A percentile compares a stretch with the other conserved stretches of the same genome.
Conservation (phyloP, 2,113 vertebrate genomes). For the Potamarius usumacintae region DNA sequence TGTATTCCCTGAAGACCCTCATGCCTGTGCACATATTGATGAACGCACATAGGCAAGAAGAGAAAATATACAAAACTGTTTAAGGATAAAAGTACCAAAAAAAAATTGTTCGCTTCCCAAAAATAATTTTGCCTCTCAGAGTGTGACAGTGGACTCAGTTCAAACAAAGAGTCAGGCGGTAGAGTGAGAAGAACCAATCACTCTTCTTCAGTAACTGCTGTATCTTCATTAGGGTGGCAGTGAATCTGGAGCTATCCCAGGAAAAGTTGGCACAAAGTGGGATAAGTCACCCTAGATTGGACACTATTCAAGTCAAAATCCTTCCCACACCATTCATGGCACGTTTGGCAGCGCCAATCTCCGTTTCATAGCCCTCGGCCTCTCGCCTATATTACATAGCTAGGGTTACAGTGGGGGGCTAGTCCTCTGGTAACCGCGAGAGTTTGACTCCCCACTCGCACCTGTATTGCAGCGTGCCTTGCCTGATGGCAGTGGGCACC, state of each 20-base stretch:
- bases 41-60: neutral
- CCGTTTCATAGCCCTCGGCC: too few relatives aligned
- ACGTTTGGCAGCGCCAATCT: too few relatives aligned
- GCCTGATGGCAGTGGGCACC: too few relatives aligned
- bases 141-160: neutral
- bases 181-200: neutral
- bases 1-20: slow-evolving; percentile 35
- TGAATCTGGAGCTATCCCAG: neutral
- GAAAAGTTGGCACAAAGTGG: neutral
- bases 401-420: too few relatives aligned
- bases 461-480: too few relatives aligned
- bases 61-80: slow-evolving; percentile 9
- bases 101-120: slow-evolving; percentile 4
- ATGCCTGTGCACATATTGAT: slow-evolving; percentile 11
- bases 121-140: slow-evolving; percentile 9
- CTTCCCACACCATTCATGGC: too few relatives aligned
- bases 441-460: too few relatives aligned
- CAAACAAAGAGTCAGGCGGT: neutral
- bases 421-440: too few relatives aligned
- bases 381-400: too few relatives aligned
- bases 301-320: too few relatives aligned
- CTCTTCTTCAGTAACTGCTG: neutral
- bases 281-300: neutral
- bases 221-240: neutral
- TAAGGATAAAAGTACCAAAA: neutral